Evolutionary conservation across 2,888 invertebrate species (phyloP).

Genomic region (Mimumesa dahlbomi): DNA sequence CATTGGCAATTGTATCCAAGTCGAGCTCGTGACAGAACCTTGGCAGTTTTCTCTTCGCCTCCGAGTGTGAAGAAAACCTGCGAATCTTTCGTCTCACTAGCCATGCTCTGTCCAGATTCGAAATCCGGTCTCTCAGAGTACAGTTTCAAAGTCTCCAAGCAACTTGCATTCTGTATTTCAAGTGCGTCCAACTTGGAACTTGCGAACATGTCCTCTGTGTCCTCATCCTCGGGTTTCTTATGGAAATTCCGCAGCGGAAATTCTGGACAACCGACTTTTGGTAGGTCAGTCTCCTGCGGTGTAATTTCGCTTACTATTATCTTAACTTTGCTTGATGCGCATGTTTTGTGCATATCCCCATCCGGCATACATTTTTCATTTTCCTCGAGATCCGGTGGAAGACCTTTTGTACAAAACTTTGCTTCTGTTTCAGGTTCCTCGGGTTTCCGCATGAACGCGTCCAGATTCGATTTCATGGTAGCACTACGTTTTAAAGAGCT

Average conservation of each 20-base stretch:
- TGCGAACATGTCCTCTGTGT: conserved; percentile 52
- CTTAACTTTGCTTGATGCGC: conserved; percentile 65
- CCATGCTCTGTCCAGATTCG: conserved; percentile 15
- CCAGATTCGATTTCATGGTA: conserved; percentile 70
- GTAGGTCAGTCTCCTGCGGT: conserved; percentile 44
- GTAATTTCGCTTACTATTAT: conserved; percentile 72
- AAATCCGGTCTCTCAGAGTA: conserved; percentile 39
- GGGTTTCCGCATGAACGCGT: conserved; percentile 55
- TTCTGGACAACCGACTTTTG: conserved; percentile 46
- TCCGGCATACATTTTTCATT: conserved; percentile 44
- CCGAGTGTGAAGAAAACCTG: conserved; percentile 76
- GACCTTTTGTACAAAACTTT: conserved; percentile 42
- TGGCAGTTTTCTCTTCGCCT: conserved; percentile 69
- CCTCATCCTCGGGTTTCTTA: conserved; percentile 59
- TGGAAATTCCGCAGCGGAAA: conserved; percentile 53
- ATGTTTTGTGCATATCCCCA: conserved; percentile 39
- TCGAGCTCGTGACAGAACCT: conserved; percentile 39
- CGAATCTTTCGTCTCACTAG: conserved; percentile 56
- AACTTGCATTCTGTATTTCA: conserved; percentile 1
- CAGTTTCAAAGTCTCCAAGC: conserved; percentile 43
- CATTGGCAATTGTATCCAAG: conserved; percentile 67
- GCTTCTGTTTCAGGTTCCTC: conserved; percentile 35
- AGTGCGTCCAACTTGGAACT: conserved; percentile 39
- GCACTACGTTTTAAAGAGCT: conserved; percentile 66
- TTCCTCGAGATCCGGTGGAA: conserved; percentile 20